A percentile compares a stretch with the other conserved stretches of the same genome.
phyloP scores from a whole-genome alignment of 1,140 invertebrate genomes.

The Paraescarpia echinospica region DNA sequence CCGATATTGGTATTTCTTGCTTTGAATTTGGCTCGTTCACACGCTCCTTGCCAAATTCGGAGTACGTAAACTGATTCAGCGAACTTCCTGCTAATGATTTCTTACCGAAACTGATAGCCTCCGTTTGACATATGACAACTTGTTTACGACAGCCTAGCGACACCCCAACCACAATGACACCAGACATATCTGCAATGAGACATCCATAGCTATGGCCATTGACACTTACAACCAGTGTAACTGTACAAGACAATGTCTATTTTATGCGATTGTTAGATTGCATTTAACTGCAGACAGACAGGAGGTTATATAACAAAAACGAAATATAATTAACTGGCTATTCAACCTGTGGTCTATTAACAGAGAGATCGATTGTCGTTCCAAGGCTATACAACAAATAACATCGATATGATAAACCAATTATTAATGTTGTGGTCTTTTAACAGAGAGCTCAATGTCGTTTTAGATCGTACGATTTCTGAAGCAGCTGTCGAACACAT shows the following conservation, averaged over 20 bases:
- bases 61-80: too few species aligned
- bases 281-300: background rate
- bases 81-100: too few species aligned
- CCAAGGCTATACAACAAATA: background rate
- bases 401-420: background rate
- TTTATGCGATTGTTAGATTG: background rate
- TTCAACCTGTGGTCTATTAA: background rate
- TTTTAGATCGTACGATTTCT: constrained; percentile 38
- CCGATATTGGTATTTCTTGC: background rate
- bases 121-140: too few species aligned
- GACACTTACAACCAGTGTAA: background rate
- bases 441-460: background rate
- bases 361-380: background rate
- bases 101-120: too few species aligned
- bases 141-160: too few species aligned
- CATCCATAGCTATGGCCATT: background rate
- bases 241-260: background rate
- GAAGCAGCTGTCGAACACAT: constrained; percentile 36
- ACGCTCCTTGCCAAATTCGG: background rate
- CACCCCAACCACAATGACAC: too few species aligned
- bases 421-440: background rate
- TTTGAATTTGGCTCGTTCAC: background rate
- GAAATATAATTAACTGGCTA: background rate
- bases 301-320: background rate
- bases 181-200: too few species aligned